Evolutionary conservation across 2,113 vertebrate genomes (phyloP).

Genomic region (Cyanistes caeruleus): DNA sequence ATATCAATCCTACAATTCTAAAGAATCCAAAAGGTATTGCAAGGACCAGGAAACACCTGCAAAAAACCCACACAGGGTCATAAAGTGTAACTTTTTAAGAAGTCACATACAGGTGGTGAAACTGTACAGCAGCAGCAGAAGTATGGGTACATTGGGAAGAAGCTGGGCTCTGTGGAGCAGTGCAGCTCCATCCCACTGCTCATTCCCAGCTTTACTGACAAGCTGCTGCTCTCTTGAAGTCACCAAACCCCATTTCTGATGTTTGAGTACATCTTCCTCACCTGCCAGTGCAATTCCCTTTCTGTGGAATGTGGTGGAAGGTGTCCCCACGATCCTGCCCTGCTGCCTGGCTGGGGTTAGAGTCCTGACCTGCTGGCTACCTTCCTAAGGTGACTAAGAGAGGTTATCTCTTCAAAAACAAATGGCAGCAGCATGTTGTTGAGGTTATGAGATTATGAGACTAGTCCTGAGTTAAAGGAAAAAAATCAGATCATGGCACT

Average conservation of each 20-base stretch:
- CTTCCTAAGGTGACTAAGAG: neutral
- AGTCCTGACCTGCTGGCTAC: neutral
- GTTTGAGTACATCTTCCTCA: neutral
- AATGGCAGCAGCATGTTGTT: neutral
- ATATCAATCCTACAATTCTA: neutral
- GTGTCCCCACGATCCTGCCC: too few relatives aligned
- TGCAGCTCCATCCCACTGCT: neutral
- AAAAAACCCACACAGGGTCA: fast-evolving
- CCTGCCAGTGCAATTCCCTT: neutral
- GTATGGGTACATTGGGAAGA: fast-evolving
- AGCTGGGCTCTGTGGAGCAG: neutral
- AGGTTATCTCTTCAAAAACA: neutral
- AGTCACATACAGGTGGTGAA: neutral
- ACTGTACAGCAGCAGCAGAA: neutral
- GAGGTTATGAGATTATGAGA: neutral
- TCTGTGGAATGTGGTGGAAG: fast-evolving
- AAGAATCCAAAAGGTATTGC: neutral
- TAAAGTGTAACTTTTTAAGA: neutral
- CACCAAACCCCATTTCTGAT: neutral
- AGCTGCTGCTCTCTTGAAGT: neutral
- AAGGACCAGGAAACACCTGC: neutral
- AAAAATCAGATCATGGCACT: neutral
- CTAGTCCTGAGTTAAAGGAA: neutral
- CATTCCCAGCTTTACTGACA: neutral
- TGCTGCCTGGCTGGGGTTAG: neutral